Evolutionary conservation across 1,140 invertebrate species (phyloP), one percentile per base, ranked within the genome.

Genomic region (Drosophila littoralis): DNA sequence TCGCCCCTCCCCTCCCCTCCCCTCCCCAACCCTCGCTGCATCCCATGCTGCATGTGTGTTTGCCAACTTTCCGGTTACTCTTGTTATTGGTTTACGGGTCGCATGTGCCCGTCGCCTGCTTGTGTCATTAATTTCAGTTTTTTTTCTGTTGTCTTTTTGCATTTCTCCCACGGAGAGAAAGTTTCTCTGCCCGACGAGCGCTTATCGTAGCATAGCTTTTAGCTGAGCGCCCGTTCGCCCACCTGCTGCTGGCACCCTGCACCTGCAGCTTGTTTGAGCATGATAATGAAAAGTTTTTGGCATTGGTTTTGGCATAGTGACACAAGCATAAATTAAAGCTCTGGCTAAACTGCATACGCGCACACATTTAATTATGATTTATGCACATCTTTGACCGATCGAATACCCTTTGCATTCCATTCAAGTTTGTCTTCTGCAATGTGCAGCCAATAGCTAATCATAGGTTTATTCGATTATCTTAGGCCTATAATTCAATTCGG

Each of bases 31-130:
- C 7, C 22, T 13, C 36, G 9, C 50, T 36, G 22, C 22, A 28
- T 28, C 22, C 22, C 22, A 28, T 28, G 22, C 12, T 48, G 51
- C 28, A 17, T 54, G 42, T 52, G 42, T 79, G 69, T 65, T 83
- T 79, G 76, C 72, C 45, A 88, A 86, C 76, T 88, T 88, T 88
- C 52, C 61, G 75, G 79, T 77, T 86, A 66, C 71, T 77, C 79
- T 64, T 80, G 83, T 88, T 86, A 88, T 86, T 88, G 83, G 83
- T 83, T 83, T 82, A 79, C 79, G 52, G 66, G 57, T 71, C 72
- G 55, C 75, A 46, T 79, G 71, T 64, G 83, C 68, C 67, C 60
- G 50, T 52, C 68, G 50, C 33, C 79, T 54, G 61, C 72, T 48
- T 69, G 68, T 77, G 84, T 80, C 84, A 86, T 88, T 86, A 86